A percentile compares a stretch with the other conserved stretches of the same genome.
phyloP scores from a whole-genome alignment of 2,797 vertebrate genomes.

The Lepus oiostolus region DNA sequence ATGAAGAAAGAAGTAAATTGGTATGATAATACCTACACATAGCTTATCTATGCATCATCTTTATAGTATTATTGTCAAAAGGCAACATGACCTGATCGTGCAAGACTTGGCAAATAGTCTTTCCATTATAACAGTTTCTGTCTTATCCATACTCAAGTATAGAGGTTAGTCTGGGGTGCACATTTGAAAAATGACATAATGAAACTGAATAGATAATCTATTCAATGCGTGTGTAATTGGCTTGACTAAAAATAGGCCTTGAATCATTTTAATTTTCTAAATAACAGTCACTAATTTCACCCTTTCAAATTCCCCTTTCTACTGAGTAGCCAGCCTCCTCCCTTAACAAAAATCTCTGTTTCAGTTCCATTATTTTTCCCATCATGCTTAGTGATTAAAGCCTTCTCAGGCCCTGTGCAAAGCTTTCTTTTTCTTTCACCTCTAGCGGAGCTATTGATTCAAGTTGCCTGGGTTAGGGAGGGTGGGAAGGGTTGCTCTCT shows the following conservation, averaged over 20 bases:
- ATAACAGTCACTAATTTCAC: not conserved
- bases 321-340: not conserved
- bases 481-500: not conserved
- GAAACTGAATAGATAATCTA: constrained; percentile 27
- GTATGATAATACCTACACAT: not conserved
- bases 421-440: not conserved
- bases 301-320: constrained; percentile 41
- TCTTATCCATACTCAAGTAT: not conserved
- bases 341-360: not conserved
- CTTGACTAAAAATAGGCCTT: not conserved
- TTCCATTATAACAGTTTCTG: not conserved
- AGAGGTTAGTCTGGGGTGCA: not conserved
- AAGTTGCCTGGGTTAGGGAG: not conserved
- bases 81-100: not conserved
- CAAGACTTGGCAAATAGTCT: constrained; percentile 28
- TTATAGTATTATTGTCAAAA: constrained; percentile 8
- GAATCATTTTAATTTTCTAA: constrained; percentile 27
- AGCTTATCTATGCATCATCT: not conserved
- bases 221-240: not conserved
- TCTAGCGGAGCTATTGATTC: not conserved
- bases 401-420: not conserved
- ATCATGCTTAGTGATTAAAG: not conserved
- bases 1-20: not conserved
- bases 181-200: constrained; percentile 19
- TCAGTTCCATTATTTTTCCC: not conserved